Evolutionary conservation across 2,888 invertebrate species (phyloP), one percentile per base, ranked within the genome.

Genomic region (Corbicula japonica): DNA sequence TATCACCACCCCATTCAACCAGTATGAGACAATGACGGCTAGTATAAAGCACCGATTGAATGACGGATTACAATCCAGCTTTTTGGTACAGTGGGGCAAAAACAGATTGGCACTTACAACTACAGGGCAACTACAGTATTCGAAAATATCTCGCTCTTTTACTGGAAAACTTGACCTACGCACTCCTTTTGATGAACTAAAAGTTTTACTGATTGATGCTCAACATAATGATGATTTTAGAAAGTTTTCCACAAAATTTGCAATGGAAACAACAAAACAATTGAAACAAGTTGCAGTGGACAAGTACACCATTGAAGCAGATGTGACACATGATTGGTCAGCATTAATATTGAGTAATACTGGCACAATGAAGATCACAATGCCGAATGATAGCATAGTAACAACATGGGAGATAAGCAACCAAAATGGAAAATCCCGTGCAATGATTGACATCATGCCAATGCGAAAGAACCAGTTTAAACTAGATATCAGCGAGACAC

Each of bases 1-100:
- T 1, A 65, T 87, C 26, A 71, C 26, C 54, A 88, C 88, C n/a
- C 86, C 88, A 52, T 79, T 78, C 48, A 61, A 77, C n/a, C 34
- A 66, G 1, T 73, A 73, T 44, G 52, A 76, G 58, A 66, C 44
- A 1, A 60, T 83, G 78, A 70, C 72, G 18, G 66, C 66, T 0
- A 48, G 8, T 3, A n/a, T 83, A 6, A 75, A 77, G 50, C 83
- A 83, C 50, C 46, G 73, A 18, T 35, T 80, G 3, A 50, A 63
- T 56, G 56, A 65, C 52, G 70, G 46, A 5, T 58, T 83, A 6
- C 12, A 80, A 28, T 60, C 77, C n/a, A 54, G 21, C 50, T 21
- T 65, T 10, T n/a, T 70, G 32, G 18, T 80, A 23, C 46, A 68
- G 21, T 83, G 83, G 83, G 83, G 83, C 8, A n/a, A 68, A 50